These are phyloP conservation scores for Setipinna tenuifilis DNA, from an alignment of 2,797 vertebrate species.

Conservation along the genomic window DNA sequence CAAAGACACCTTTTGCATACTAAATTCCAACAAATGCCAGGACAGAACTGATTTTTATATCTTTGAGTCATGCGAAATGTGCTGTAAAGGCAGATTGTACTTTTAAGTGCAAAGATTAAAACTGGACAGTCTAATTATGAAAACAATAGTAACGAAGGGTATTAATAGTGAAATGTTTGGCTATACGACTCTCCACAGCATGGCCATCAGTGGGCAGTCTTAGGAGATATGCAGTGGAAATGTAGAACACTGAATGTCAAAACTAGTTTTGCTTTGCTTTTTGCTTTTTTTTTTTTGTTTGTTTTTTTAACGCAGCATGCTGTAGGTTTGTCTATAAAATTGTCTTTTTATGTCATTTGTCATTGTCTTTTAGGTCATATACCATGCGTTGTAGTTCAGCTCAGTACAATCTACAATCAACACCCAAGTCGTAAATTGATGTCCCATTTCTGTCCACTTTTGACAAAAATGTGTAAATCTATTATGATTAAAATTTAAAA, in stretches of 20 bases:
- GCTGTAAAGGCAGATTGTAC: neutral
- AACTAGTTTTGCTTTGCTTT: too few relatives aligned
- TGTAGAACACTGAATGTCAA: neutral
- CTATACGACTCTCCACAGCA: neutral
- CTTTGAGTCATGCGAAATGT: neutral
- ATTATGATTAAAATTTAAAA: constrained; percentile 28
- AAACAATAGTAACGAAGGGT: neutral
- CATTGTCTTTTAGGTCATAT: neutral
- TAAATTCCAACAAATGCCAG: constrained; percentile 20
- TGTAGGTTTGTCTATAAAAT: neutral
- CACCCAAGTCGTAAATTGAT: constrained; percentile 51
- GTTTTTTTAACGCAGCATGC: neutral
- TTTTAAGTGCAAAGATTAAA: constrained; percentile 11
- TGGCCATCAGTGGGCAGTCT: neutral
- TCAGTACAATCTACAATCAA: neutral
- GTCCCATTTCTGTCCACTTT: constrained; percentile 58
- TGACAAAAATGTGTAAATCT: constrained; percentile 55
- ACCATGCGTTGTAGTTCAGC: neutral
- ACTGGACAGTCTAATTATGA: neutral
- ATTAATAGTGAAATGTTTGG: neutral
- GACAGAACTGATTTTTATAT: neutral
- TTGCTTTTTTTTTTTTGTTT: too few relatives aligned
- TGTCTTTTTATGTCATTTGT: too few relatives aligned
- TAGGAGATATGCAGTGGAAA: neutral
- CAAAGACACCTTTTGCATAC: neutral